phyloP scores from a whole-genome alignment of 2,113 vertebrate genomes.

The Antigone vipio region DNA sequence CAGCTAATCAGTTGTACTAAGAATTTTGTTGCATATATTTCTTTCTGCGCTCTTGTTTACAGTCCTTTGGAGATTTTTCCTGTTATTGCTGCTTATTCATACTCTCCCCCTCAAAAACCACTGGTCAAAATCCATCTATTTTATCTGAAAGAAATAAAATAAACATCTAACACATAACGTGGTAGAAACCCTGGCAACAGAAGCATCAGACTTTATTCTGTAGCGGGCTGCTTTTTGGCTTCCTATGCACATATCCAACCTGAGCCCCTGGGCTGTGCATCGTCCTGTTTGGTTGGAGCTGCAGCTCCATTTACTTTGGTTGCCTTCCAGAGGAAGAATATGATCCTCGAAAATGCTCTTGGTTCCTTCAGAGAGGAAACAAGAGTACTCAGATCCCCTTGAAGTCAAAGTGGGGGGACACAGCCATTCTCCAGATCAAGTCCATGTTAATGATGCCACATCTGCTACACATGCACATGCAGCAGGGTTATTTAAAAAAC shows the following conservation, averaged over 20 bases:
- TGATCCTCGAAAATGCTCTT: background rate
- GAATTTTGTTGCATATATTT: background rate
- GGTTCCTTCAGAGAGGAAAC: background rate
- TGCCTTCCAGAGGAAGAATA: conserved; percentile 6
- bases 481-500: background rate
- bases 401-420: background rate
- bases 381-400: background rate
- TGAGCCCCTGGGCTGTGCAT: background rate
- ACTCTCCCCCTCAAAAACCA: background rate
- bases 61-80: background rate
- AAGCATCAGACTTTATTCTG: background rate
- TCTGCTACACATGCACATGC: background rate
- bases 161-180: background rate
- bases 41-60: background rate
- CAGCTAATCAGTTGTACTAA: background rate
- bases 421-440: background rate
- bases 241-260: background rate
- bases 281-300: background rate
- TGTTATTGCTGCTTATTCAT: background rate
- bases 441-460: background rate
- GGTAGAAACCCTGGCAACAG: background rate
- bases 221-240: background rate
- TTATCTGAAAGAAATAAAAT: background rate
- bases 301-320: conserved; percentile 2
- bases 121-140: background rate